These are phyloP conservation scores for Pterocles gutturalis DNA, from an alignment of 2,113 vertebrate genomes.

Conservation along the genomic window DNA sequence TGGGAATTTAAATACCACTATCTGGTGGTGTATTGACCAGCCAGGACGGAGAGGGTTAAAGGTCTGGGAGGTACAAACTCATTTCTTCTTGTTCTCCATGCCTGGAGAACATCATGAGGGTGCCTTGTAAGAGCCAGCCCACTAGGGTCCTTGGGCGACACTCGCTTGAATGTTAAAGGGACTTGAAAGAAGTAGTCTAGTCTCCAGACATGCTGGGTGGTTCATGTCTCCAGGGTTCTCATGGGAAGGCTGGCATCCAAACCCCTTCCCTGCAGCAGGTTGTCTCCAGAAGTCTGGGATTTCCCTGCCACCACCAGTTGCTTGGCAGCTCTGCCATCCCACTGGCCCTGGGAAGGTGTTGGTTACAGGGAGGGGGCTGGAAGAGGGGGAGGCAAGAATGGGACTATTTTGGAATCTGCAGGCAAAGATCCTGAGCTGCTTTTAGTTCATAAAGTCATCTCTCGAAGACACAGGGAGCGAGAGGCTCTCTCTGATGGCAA, in stretches of 20 bases:
- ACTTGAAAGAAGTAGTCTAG: not conserved
- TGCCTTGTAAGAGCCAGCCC: not conserved
- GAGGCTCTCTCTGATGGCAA: not conserved
- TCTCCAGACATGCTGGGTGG: not conserved
- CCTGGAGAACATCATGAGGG: not conserved
- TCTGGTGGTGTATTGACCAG: not conserved
- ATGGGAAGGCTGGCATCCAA: not conserved
- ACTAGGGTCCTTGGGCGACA: not conserved
- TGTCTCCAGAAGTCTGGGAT: not conserved
- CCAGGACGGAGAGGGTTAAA: not conserved
- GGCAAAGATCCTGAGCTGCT: not conserved
- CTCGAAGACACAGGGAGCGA: fast-evolving
- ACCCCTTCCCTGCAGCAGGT: not conserved
- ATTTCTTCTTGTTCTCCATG: not conserved
- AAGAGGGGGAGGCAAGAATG: not conserved
- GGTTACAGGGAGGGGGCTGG: not conserved
- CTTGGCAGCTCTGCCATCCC: not conserved
- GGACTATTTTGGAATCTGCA: not conserved
- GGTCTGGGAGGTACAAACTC: not conserved
- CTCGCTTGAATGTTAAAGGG: not conserved
- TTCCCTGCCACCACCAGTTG: not conserved
- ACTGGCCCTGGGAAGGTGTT: not conserved
- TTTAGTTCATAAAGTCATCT: not conserved
- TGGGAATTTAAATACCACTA: not conserved
- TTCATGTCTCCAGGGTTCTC: not conserved